Base-by-base conservation (phyloP, 2,797 vertebrate species). In the Threskiornis aethiopicus region DNA sequence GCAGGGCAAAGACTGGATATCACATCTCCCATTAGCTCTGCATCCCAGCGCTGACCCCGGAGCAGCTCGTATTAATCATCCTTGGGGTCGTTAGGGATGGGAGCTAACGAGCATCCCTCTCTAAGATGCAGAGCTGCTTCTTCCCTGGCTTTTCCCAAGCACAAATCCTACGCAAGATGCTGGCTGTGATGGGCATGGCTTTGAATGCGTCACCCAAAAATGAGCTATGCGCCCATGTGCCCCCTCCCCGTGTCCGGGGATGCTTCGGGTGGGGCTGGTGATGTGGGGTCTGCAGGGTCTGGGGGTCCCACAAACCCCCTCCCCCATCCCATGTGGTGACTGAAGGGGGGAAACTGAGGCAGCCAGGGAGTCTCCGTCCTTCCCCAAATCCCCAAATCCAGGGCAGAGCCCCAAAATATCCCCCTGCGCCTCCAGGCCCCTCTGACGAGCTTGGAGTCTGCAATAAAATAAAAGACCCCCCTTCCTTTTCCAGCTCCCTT, bases 401-500 rank as follows among this genome's bases (percentile, higher is more conserved):
- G 15, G 24, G 9, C 16, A 75, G 25, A 66, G 19, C 21, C 29
- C 11, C 25, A 10, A 33, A 81, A 54, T 9, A 42, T 22, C 21
- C 54, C 22, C 65, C 20, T 1, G 0, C 2, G 6, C 13, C 33
- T 59, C 42, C 42, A 77, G 11, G 67, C 13, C 29, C 62, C 28
- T 64, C 18, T 1, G 2, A 44, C 0, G 1, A 75, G 61, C 65
- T 90, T 11, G 26, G 57, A 86, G 58, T 13, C 67, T 29, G 49
- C 26, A 69, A 88, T 44, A 44, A 73, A 94, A 87, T 22, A 52
- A 47, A 89, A 91, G 61, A 52, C 55, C 51, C 39, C 11, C 17
- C 33, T 31, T 33, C 28, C 14, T 70, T 89, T 61, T 84, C 41
- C 87, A 83, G 35, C 67, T 89, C 88, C 84, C 88, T 97, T 96